Evolutionary conservation across 2,888 invertebrate genomes (phyloP), one percentile per base, ranked within the genome.

Genomic region (Bombylius major): DNA sequence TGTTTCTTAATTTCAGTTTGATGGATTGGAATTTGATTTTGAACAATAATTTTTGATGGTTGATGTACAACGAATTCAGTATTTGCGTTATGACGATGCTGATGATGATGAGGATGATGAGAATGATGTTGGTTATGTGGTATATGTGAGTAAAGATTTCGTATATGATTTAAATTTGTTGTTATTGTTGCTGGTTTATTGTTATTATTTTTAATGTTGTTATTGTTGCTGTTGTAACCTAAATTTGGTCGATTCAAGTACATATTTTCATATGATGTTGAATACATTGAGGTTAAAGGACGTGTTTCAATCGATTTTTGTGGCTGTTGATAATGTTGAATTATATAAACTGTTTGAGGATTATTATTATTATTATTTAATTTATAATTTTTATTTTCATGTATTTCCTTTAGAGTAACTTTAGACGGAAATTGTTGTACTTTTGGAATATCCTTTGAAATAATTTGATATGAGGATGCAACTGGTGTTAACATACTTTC

Each of bases 41-140:
- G 67, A 23, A 66, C 55, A 5, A 68, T 66, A 57, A 69, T 67
- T 14, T 75, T 69, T 11, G 39, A 42, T 42, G 8, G 39, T 11
- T 42, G 39, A 9, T 34, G 34, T 1, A 7, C 8, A 36, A 7
- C 8, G 34, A 36, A 36, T 36, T 36, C 7, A 7, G 34, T 5
- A 36, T 36, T 7, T 36, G 34, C 8, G 34, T 3, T 7, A 36
- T 36, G 8, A 36, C 7, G 12, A 42, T 42, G 39, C 39, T 42
- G 39, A 42, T 42, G 39, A 11, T 8, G 11, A 42, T 42, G 11
- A 42, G 8, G 8, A 7, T 42, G 12, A 42, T 11, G 39, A 42
- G 7, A 23, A 23, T 23, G 23, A 23, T 23, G 23, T 23, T 23
- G 23, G 23, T 23, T 23, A 23, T 23, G 23, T 23, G 23, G 23